Percentiles rank a stretch among this genome's conserved stretches.
Evolutionary conservation across 2,797 vertebrate genomes (phyloP).

Genomic region (Danio choprae): DNA sequence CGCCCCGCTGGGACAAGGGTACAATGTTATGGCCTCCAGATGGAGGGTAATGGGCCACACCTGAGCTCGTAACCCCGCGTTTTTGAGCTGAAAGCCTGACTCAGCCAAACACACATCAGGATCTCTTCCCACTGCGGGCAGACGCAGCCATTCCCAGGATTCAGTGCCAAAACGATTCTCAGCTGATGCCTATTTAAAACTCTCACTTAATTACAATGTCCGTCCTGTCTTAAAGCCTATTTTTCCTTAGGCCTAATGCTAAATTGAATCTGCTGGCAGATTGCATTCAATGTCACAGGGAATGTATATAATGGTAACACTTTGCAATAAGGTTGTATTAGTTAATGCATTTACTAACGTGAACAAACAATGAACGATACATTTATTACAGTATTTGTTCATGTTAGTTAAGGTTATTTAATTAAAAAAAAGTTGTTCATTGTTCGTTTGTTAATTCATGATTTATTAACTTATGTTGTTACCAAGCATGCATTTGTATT

Average conservation of each 20-base stretch:
- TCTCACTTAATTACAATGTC: constrained; percentile 48
- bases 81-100: constrained; percentile 66
- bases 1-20: constrained; percentile 60
- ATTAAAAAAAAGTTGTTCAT: no score
- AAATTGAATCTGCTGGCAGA: neutral
- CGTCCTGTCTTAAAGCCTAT: constrained; percentile 16
- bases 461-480: no score
- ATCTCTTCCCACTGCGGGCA: constrained; percentile 59
- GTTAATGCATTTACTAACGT: no score
- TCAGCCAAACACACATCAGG: constrained; percentile 66
- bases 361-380: no score
- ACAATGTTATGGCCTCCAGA: constrained; percentile 74
- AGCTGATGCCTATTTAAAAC: constrained; percentile 51
- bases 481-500: no score
- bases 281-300: neutral
- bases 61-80: constrained; percentile 66
- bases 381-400: no score
- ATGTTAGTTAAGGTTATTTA: no score
- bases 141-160: constrained; percentile 49
- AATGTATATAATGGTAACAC: neutral
- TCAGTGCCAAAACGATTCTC: constrained; percentile 27
- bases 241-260: neutral
- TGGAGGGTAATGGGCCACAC: constrained; percentile 75
- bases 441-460: no score
- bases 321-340: no score